Base-by-base conservation (phyloP, 1,140 invertebrate species). In the Papilio machaon region DNA sequence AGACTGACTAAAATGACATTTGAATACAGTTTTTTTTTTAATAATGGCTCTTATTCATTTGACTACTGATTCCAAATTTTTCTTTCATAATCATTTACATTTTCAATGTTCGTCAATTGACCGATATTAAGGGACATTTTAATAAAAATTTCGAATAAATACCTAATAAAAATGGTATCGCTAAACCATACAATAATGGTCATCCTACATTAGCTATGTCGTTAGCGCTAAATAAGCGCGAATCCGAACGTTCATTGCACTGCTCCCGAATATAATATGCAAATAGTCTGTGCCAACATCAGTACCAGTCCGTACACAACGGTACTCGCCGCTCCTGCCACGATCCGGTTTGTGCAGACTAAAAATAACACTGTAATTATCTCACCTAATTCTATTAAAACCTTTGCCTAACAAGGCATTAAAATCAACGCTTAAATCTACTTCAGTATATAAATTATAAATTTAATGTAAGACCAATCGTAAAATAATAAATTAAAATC, bases 231-330 rank as follows among this genome's bases (percentile, higher is more conserved):
- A 77, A 30, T 6, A 35, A 81, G n/a, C 43, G 49, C 23, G 67
- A 73, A 67, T 64, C 54, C 13, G 47, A 43, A 64, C 80, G 84
- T 79, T 82, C 76, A 75, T 80, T 83, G 82, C 80, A 83, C 82
- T 38, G 30, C 54, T 58, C 54, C 54, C 17, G 54, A 58, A 58
- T 19, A 58, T 58, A 58, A 58, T 58, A 58, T 58, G 54, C 54
- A 58, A 58, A 58, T 58, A 58, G 54, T 19, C 8, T 19, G 49
- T 17, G n/a, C n/a, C 54, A 17, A 78, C 80, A 82, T 82, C 49
- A 79, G 60, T 80, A 49, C 47, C 47, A 49, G 47, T 49, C 47
- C 23, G 23, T 49, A 17, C 52, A 54, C n/a, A 58, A 58, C 54
- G 54, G 54, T 58, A 58, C n/a, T 9, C 17, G 17, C 17, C 54